Base-by-base conservation (phyloP, 2,797 vertebrate genomes). In the Rachycentron canadum region DNA sequence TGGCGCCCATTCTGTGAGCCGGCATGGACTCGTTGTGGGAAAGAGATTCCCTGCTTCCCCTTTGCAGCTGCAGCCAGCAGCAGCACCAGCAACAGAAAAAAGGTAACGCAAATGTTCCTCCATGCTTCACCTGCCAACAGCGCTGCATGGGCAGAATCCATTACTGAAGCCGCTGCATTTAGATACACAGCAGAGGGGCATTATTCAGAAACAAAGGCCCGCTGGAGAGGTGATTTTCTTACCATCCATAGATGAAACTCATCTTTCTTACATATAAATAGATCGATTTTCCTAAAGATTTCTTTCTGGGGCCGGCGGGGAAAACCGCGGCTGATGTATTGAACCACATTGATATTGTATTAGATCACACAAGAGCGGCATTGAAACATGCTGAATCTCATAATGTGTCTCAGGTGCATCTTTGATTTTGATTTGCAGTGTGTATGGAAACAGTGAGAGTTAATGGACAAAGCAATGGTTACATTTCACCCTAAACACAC, bases 21-120 rank as follows among this genome's bases (percentile, higher is more conserved):
- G 21, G 69, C 71, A 19, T 73, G 63, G 76, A 69, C 76, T 77
- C 60, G 43, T 79, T 43, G 79, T 69, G 76, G 73, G 86, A 60
- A 45, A 64, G 23, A 69, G 73, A 65, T n/a, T 38, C 43, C 59
- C 68, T 3, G n/a, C 76, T 13, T 60, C 43, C 43, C 60, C 63
- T 56, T 73, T 74, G 71, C 84, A 82, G 73, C 83, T 84, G 78
- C 76, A 91, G 78, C 81, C 81, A 69, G 76, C 38, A 8, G 57
- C 40, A 76, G 79, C 76, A 78, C 69, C 81, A n/a, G 69, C 78
- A 65, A 81, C 83, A 85, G 81, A 83, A 85, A 69, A 90, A 80
- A 87, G 68, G 79, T 73, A 71, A 68, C 81, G 60, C 72, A 71
- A 84, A 85, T 80, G 71, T 79, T 73, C 69, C 74, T 61, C 50